A percentile compares a stretch with the other conserved stretches of the same genome.
These are phyloP conservation scores for Oenanthe melanoleuca DNA, from an alignment of 2,113 vertebrate species.

Conservation along the genomic window DNA sequence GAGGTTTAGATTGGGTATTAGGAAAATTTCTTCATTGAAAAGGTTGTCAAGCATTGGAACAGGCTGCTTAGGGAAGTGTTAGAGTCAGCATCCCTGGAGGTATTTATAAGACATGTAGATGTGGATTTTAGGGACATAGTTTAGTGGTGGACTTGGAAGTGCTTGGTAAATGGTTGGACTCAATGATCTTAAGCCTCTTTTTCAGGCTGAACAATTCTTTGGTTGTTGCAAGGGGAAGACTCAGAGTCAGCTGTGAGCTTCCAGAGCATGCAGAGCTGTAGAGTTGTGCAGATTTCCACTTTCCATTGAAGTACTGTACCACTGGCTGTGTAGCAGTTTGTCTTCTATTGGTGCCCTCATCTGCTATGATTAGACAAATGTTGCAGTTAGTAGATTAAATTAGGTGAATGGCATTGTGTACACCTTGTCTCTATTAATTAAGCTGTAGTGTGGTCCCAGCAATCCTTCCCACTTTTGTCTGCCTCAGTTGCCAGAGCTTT, in stretches of 20 bases:
- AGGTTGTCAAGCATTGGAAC: not conserved
- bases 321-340: not conserved
- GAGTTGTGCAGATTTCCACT: not conserved
- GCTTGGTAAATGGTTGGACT: not conserved
- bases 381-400: not conserved
- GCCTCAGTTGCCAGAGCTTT: not conserved
- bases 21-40: not conserved
- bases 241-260: not conserved
- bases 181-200: accelerated
- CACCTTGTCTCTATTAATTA: not conserved
- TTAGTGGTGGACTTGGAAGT: not conserved
- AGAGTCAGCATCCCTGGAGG: not conserved
- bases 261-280: not conserved
- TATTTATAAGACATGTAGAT: not conserved
- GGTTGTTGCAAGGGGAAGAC: not conserved
- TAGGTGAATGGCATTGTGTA: not conserved
- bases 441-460: not conserved
- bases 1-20: not conserved
- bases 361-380: not conserved
- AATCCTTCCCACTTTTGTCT: not conserved
- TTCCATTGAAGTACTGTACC: not conserved
- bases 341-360: not conserved
- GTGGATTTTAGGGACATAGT: not conserved
- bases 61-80: not conserved
- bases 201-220: not conserved